Evolutionary conservation across 2,797 vertebrate genomes (phyloP).

Genomic region (Oceanodroma leucorhoa): DNA sequence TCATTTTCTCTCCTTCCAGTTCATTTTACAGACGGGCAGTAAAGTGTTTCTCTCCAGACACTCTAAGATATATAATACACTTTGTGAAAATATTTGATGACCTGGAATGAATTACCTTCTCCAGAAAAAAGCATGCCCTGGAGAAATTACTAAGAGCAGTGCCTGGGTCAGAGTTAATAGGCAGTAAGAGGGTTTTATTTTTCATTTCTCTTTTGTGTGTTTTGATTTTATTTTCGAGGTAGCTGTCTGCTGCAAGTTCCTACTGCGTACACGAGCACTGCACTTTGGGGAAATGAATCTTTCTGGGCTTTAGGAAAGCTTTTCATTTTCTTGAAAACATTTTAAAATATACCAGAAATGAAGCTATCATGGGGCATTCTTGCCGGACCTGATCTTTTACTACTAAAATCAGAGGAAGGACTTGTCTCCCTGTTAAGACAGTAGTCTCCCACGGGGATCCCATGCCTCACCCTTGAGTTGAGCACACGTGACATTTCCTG

Average conservation of each 20-base stretch:
- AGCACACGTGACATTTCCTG: background rate
- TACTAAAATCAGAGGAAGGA: background rate
- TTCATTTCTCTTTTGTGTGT: background rate
- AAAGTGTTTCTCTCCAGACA: background rate
- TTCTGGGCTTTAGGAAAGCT: background rate
- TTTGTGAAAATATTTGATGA: background rate
- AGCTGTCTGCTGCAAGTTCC: background rate
- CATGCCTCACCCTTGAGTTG: background rate
- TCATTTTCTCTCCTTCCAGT: background rate
- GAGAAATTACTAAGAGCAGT: background rate
- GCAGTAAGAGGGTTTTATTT: background rate
- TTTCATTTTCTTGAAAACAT: background rate
- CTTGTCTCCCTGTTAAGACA: background rate
- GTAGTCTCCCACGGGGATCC: rapidly evolving
- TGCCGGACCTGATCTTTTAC: background rate
- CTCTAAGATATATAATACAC: background rate
- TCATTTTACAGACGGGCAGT: background rate
- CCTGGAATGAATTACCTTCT: background rate
- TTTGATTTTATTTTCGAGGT: background rate
- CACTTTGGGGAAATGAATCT: background rate
- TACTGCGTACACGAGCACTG: background rate
- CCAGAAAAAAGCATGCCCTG: background rate
- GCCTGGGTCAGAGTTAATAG: background rate
- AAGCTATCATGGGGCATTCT: rapidly evolving
- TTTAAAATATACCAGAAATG: background rate